Evolutionary conservation across 2,797 vertebrate species (phyloP).

Genomic region (Enoplosus armatus): DNA sequence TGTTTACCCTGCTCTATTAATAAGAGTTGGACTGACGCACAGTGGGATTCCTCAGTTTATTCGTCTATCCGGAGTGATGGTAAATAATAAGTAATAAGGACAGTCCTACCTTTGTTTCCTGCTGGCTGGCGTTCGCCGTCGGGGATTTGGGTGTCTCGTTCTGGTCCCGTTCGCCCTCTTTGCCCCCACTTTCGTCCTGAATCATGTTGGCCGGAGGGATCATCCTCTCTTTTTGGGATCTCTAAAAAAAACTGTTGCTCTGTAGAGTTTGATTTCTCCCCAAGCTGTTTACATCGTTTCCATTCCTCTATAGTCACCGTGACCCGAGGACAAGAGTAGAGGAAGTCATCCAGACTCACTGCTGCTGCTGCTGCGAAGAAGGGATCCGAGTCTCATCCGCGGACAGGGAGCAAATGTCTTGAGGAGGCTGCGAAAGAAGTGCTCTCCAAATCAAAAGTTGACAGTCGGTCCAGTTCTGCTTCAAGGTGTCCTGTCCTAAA

Average conservation of each 20-base stretch:
- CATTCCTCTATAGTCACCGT: conserved; percentile 56
- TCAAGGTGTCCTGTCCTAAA: conserved; percentile 1
- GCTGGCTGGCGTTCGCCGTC: conserved; percentile 75
- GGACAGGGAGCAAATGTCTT: conserved; percentile 7
- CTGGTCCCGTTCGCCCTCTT: conserved; percentile 80
- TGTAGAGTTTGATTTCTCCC: conserved; percentile 41
- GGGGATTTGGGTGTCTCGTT: conserved; percentile 82
- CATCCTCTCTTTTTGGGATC: conserved; percentile 74
- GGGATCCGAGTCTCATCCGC: conserved; percentile 28
- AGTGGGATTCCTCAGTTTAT: not conserved
- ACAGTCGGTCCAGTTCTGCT: not conserved
- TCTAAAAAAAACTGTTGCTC: conserved; percentile 36
- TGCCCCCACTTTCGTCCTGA: conserved; percentile 82
- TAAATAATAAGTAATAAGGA: conserved; percentile 11
- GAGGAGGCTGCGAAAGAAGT: not conserved
- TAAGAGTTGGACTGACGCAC: conserved; percentile 9
- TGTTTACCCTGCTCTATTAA: conserved; percentile 15
- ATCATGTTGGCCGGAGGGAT: conserved; percentile 84
- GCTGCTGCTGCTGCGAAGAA: conserved; percentile 9
- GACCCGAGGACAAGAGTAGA: conserved; percentile 25
- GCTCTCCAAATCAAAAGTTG: conserved; percentile 22
- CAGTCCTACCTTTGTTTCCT: conserved; percentile 86
- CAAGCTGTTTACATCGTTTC: conserved; percentile 59
- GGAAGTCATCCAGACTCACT: conserved; percentile 53
- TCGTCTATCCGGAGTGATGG: not conserved